A percentile compares a stretch with the other conserved stretches of the same genome.
Conservation (phyloP, 2,797 vertebrate species). For the Peromyscus aztecus region DNA sequence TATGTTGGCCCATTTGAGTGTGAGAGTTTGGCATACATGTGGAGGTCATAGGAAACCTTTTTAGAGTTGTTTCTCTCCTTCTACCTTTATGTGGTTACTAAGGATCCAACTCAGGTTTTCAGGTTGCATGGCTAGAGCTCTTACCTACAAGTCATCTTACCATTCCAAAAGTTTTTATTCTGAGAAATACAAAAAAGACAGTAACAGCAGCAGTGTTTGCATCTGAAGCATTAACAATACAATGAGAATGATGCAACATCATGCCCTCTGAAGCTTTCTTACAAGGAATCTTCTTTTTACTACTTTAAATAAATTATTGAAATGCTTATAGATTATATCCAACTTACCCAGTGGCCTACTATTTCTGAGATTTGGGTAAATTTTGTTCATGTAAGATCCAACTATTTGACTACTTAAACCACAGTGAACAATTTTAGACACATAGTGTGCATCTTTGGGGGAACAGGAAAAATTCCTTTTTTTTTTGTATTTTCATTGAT, state of each 20-base stretch:
- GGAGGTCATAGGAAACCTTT: not conserved
- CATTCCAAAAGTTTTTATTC: not conserved
- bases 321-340: conserved; percentile 1
- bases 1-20: not conserved
- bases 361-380: conserved; percentile 30
- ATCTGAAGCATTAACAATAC: not conserved
- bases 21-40: not conserved
- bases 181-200: conserved; percentile 2
- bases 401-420: not conserved
- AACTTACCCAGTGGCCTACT: not conserved
- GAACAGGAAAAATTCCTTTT: not conserved
- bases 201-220: not conserved
- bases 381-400: not conserved
- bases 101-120: not conserved
- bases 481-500: conserved; percentile 7
- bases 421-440: not conserved
- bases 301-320: conserved; percentile 27
- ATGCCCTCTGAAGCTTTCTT: not conserved
- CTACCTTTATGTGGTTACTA: not conserved
- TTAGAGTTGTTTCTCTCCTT: not conserved
- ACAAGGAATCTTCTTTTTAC: not conserved
- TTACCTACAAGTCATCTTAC: not conserved
- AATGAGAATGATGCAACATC: not conserved
- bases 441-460: not conserved
- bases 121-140: not conserved